A percentile compares a stretch with the other conserved stretches of the same genome.
Conservation (phyloP, 2,113 vertebrate species). For the Poecilia latipinna region DNA sequence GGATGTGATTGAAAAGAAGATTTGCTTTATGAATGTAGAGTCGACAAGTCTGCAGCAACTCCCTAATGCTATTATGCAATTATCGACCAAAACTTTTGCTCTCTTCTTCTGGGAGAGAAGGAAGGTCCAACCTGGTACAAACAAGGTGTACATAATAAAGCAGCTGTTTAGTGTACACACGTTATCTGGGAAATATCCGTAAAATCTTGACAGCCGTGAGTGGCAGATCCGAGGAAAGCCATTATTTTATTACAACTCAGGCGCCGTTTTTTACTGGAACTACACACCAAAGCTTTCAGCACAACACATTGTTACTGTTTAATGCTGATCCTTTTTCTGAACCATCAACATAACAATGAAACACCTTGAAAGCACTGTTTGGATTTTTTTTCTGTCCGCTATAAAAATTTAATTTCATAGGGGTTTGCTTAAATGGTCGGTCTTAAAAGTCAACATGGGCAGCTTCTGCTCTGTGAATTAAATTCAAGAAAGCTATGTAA, state of each 20-base stretch:
- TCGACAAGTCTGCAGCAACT: background rate
- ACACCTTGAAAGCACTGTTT: conserved; percentile 22
- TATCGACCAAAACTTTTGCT: background rate
- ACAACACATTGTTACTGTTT: conserved; percentile 28
- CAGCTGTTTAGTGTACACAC: background rate
- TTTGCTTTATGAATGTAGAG: too few species aligned
- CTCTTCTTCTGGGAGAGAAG: background rate
- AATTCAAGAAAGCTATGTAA: background rate
- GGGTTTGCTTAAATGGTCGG: background rate
- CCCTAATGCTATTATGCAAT: background rate
- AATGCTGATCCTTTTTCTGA: conserved; percentile 30
- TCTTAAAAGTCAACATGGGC: background rate
- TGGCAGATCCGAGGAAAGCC: conserved; percentile 13
- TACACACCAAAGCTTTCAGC: conserved; percentile 17
- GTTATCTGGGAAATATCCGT: background rate
- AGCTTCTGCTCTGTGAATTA: background rate
- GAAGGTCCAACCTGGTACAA: background rate
- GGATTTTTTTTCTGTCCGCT: background rate
- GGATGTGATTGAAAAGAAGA: too few species aligned
- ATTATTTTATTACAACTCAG: conserved; percentile 33
- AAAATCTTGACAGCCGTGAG: background rate
- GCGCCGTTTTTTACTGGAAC: conserved; percentile 6
- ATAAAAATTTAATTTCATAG: background rate
- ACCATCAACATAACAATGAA: conserved; percentile 18
- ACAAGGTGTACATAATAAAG: background rate